Percentiles rank a stretch among this genome's conserved stretches.
Conservation (phyloP, 2,888 invertebrate genomes). For the Monoplex corrugatus region DNA sequence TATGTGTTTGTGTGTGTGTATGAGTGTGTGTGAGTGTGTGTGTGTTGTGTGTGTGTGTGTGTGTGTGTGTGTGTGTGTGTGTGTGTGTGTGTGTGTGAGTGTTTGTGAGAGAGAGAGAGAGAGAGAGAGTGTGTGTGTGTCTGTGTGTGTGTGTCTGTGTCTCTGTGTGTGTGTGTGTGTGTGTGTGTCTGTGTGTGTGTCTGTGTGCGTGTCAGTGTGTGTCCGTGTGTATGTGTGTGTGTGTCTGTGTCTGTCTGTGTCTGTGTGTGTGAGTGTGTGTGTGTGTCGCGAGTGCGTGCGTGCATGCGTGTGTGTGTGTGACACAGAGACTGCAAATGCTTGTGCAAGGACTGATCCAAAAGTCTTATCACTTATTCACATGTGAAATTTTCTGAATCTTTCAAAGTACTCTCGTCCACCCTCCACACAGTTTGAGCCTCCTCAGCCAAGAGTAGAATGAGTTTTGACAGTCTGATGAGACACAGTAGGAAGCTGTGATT, state of each 20-base stretch:
- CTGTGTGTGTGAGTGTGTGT: neutral
- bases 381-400: neutral
- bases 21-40: slow-evolving; percentile 29
- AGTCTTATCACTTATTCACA: too few species aligned
- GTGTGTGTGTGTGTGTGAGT: slow-evolving; percentile 26
- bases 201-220: slow-evolving; percentile 1
- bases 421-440: too few species aligned
- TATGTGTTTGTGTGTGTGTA: neutral
- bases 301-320: slow-evolving; percentile 6
- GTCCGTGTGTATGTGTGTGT: neutral
- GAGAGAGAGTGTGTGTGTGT: neutral
- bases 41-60: slow-evolving; percentile 1
- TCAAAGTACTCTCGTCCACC: too few species aligned
- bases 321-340: neutral
- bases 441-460: too few species aligned
- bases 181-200: neutral
- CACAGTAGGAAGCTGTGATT: too few species aligned
- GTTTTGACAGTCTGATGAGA: too few species aligned
- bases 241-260: neutral
- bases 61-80: slow-evolving; percentile 31
- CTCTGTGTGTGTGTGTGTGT: neutral
- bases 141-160: neutral
- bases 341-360: too few species aligned
- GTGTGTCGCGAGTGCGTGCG: neutral
- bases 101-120: neutral